Base-by-base conservation (phyloP, 2,113 vertebrate species). In the Hylia prasina region DNA sequence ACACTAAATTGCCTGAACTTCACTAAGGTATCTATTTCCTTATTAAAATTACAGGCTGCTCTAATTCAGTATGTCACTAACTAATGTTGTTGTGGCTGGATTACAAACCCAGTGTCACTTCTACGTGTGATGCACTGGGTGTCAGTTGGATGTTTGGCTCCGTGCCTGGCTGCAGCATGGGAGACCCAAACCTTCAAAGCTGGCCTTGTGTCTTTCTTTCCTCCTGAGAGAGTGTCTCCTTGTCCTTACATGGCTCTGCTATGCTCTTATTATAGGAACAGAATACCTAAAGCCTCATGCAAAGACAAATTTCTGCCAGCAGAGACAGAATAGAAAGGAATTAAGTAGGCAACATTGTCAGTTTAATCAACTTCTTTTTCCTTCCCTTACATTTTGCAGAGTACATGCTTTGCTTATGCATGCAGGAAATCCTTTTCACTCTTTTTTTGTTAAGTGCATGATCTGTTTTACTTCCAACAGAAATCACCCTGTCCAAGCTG, bases 31-130 rank as follows among this genome's bases (percentile, higher is more conserved):
- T 93, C 80, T 93, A 87, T 97, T 97, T 97, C 95, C 96, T 97
- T 97, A 97, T 94, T 95, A 97, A 91, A 97, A 96, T 94, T 95
- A 96, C 95, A 97, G 94, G 87, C 94, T 11, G 60, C 72, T 96
- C 66, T 93, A 96, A 94, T 90, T 95, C 91, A 83, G 35, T 82
- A 82, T 71, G 75, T 86, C 69, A 24, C 77, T 91, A 92, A 91
- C 60, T 90, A 82, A 79, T 77, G 91, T 94, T 97, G 83, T 92
- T 91, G 82, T 80, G 93, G 94, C 68, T 97, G 94, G 91, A 96
- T 97, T 96, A 96, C 91, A 95, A 96, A 94, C 37, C n/a, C 54
- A 77, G 68, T 63, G 87, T 94, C 96, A 97, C 94, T 93, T 82
- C 95, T 94, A 87, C 76, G 80, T 11, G 30, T 44, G 82, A 96